Evolutionary conservation across 2,113 vertebrate species (phyloP).

Genomic region (Herpetotheres cachinnans): DNA sequence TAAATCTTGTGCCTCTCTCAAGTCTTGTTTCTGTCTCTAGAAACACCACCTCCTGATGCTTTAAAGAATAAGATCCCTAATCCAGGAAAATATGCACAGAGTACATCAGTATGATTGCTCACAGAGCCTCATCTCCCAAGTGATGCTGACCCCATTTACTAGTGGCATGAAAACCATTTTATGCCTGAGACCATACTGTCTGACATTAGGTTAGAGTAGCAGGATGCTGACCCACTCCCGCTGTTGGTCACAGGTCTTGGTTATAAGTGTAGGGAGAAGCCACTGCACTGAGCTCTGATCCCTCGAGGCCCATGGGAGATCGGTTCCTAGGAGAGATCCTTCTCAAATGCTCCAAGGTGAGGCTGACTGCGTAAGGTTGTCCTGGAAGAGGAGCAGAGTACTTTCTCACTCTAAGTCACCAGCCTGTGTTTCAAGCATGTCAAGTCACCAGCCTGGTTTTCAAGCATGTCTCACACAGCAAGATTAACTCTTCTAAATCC

Average conservation of each 20-base stretch:
- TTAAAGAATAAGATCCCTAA: background rate
- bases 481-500: background rate
- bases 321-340: background rate
- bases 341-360: background rate
- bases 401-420: background rate
- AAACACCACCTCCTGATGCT: background rate
- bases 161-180: background rate
- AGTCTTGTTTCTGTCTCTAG: background rate
- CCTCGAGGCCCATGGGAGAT: background rate
- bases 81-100: background rate
- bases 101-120: accelerated
- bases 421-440: background rate
- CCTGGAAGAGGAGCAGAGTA: background rate
- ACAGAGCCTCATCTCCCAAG: background rate
- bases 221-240: background rate
- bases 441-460: background rate
- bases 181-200: accelerated
- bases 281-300: background rate
- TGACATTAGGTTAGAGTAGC: background rate
- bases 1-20: background rate
- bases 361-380: background rate
- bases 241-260: background rate
- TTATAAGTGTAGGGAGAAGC: accelerated
- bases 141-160: background rate
- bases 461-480: background rate